These are phyloP conservation scores for Halictus ligatus DNA, from an alignment of 2,888 invertebrate species.

Conservation along the genomic window DNA sequence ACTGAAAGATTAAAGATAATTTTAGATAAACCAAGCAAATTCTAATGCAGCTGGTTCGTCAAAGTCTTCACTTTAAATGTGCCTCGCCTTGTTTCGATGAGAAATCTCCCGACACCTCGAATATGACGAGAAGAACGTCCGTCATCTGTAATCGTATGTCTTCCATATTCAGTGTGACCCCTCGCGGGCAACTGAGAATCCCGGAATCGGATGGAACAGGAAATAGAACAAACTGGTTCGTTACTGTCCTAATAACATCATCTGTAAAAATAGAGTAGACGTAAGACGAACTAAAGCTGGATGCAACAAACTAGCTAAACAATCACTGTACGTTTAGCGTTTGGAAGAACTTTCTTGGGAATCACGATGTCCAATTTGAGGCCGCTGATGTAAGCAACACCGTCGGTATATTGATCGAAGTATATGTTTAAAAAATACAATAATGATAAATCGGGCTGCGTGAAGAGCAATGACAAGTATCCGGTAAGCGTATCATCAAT, in stretches of 20 bases:
- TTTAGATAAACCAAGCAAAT: neutral
- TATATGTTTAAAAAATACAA: fast-evolving
- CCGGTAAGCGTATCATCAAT: neutral
- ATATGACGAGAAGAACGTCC: neutral
- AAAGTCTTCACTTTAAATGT: neutral
- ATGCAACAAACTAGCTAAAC: neutral
- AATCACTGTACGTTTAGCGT: neutral
- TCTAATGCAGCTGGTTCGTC: neutral
- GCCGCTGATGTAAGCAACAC: neutral
- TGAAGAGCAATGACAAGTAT: fast-evolving
- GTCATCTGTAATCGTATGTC: neutral
- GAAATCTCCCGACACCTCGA: neutral
- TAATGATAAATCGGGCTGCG: fast-evolving
- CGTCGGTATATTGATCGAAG: neutral
- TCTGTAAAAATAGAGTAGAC: neutral
- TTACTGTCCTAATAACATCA: fast-evolving
- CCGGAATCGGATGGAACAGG: neutral
- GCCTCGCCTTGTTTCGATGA: neutral
- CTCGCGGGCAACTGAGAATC: neutral
- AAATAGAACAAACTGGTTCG: neutral
- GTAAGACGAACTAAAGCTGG: no score
- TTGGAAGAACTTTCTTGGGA: neutral
- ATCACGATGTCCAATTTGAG: fast-evolving
- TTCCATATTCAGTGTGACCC: neutral
- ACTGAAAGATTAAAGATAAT: neutral